Conservation (phyloP, 2,888 invertebrate genomes). For the Eucera pruinosa region DNA sequence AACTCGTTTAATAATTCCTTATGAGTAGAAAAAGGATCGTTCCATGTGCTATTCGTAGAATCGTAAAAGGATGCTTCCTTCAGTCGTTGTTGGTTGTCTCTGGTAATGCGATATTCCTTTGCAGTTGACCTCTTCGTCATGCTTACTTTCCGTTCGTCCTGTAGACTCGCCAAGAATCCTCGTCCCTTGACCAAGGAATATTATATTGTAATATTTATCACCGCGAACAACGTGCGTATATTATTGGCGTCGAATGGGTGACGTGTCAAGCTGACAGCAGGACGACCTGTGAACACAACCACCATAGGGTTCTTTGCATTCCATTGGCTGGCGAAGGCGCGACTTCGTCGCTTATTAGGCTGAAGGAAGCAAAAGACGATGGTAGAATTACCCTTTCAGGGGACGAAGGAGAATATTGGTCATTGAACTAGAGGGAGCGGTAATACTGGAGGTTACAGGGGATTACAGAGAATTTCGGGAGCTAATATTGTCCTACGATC, state of each 20-base stretch:
- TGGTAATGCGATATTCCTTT: slow-evolving; percentile 39
- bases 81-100: slow-evolving; percentile 52
- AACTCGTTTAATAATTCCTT: slow-evolving; percentile 39
- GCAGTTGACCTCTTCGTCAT: slow-evolving; percentile 39
- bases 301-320: slow-evolving; percentile 48
- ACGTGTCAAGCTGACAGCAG: slow-evolving; percentile 42
- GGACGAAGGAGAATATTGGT: too few relatives aligned
- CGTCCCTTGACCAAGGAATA: slow-evolving; percentile 45
- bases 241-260: slow-evolving; percentile 51
- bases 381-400: slow-evolving; percentile 6
- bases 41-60: slow-evolving; percentile 55
- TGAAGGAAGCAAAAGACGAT: slow-evolving; percentile 4
- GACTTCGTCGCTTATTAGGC: slow-evolving; percentile 35
- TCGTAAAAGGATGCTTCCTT: slow-evolving; percentile 55
- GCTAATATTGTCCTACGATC: background rate
- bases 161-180: slow-evolving; percentile 35
- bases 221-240: slow-evolving; percentile 62
- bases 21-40: slow-evolving; percentile 18
- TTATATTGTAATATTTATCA: slow-evolving; percentile 69
- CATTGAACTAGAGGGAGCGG: too few relatives aligned
- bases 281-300: slow-evolving; percentile 45
- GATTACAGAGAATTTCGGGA: background rate
- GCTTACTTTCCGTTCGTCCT: slow-evolving; percentile 28
- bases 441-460: too few relatives aligned
- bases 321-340: slow-evolving; percentile 34